A percentile compares a stretch with the other conserved stretches of the same genome.
phyloP scores from a whole-genome alignment of 1,140 invertebrate species.

The Saccostrea glomerata region DNA sequence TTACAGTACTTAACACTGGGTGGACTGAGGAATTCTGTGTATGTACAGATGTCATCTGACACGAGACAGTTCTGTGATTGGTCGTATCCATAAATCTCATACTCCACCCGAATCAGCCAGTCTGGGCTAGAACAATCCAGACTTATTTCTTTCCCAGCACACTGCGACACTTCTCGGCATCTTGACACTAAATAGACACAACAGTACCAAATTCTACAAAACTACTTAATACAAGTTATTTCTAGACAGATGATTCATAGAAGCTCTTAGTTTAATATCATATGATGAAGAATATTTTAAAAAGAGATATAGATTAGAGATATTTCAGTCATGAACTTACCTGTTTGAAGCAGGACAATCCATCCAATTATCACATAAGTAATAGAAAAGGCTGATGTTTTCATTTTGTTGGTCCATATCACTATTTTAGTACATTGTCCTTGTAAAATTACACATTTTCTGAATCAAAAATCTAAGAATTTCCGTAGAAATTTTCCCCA shows the following conservation, averaged over 20 bases:
- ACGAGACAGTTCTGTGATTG: not conserved
- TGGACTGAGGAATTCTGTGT: constrained; percentile 39
- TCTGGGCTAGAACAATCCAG: constrained; percentile 41
- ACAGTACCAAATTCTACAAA: not conserved
- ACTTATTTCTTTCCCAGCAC: constrained; percentile 41
- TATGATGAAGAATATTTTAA: not conserved
- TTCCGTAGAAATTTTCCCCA: no score
- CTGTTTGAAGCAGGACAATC: not conserved
- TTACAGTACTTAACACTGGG: constrained; percentile 50
- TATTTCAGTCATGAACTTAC: not conserved
- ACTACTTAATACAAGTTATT: no score
- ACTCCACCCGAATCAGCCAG: constrained; percentile 45
- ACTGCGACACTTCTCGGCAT: constrained; percentile 26
- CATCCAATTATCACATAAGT: not conserved
- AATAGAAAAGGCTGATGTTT: not conserved
- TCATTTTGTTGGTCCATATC: not conserved
- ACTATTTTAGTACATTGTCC: not conserved
- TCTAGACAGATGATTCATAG: no score
- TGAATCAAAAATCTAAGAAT: not conserved
- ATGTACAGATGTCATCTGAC: constrained; percentile 30
- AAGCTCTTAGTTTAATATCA: no score
- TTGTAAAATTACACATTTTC: not conserved
- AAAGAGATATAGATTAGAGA: not conserved
- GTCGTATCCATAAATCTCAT: constrained; percentile 45
- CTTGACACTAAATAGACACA: not conserved